Base-by-base conservation (phyloP, 2,888 invertebrate species). In the Peribatodes rhomboidaria region DNA sequence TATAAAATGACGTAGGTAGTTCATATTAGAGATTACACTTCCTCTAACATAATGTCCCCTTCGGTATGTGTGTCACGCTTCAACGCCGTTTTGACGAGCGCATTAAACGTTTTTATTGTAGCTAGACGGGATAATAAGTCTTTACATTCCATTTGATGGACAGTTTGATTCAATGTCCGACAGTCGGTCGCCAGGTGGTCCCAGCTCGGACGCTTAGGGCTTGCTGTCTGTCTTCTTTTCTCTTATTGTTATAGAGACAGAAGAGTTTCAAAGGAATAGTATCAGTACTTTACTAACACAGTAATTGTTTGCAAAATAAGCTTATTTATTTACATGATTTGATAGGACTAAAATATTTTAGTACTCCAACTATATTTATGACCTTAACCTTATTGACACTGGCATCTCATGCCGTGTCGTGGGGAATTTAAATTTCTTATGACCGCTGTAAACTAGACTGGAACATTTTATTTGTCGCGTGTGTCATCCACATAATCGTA, bases 41-140 rank as follows among this genome's bases (percentile, higher is more conserved):
- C 57, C 39, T 55, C 49, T 47, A 39, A 16, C 46, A 33, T 58
- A 55, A 56, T 52, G 56, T 49, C 66, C 56, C 56, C 61, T 61
- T 33, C 61, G 60, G 54, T 68, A 63, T 63, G 58, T 64, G 65
- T 66, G 69, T 72, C 74, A 82, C 80, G 82, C 77, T 79, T 82
- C 81, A 78, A 78, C 81, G 80, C 80, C 71, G 69, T 74, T 81
- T 80, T 85, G 83, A 85, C 81, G 82, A 81, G 78, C 79, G 71
- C 79, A 82, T 85, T 85, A 84, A 84, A 85, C 81, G 73, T 85
- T 84, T 70, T 85, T 86, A 86, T 86, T 84, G 82, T 83, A 82
- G 76, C 79, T 80, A 81, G 83, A 83, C 82, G 75, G 80, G 76
- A 85, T 85, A 85, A 85, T 86, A 85, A 82, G 74, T 71, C 75